Evolutionary conservation across 2,888 invertebrate species (phyloP).

Genomic region (Xestia rhomboidea): DNA sequence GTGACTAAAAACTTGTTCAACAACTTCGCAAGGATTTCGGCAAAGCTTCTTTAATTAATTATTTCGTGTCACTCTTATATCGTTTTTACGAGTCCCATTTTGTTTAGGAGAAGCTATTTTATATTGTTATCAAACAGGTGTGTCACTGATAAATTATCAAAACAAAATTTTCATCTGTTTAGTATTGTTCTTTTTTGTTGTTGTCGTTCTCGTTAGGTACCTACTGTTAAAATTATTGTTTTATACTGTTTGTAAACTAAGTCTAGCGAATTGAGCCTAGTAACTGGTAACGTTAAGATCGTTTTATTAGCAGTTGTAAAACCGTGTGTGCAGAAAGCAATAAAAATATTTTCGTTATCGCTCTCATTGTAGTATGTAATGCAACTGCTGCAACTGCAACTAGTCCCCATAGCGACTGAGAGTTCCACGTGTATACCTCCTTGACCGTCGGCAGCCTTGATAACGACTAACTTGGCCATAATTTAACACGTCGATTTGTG

Average conservation of each 20-base stretch:
- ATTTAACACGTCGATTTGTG: slow-evolving; percentile 35
- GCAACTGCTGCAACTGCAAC: slow-evolving; percentile 54
- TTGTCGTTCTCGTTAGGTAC: not conserved
- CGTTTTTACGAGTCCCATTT: not conserved
- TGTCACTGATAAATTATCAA: not conserved
- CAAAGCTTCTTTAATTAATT: slow-evolving; percentile 33
- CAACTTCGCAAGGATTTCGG: slow-evolving; percentile 53
- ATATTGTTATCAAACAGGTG: not conserved
- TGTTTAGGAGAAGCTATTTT: slow-evolving; percentile 15
- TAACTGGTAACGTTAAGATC: slow-evolving; percentile 33
- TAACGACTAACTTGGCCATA: slow-evolving; percentile 59
- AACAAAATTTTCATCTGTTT: not conserved
- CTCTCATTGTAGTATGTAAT: slow-evolving; percentile 65
- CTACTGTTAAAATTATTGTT: not conserved
- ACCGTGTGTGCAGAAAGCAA: slow-evolving; percentile 65
- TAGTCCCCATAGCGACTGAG: slow-evolving; percentile 74
- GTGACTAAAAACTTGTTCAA: slow-evolving; percentile 49
- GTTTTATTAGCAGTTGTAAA: slow-evolving; percentile 65
- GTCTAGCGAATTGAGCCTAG: slow-evolving; percentile 9
- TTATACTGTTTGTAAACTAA: not conserved
- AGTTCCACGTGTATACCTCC: slow-evolving; percentile 63
- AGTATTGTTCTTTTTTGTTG: not conserved
- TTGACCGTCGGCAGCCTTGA: slow-evolving; percentile 63
- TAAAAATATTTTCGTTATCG: slow-evolving; percentile 72
- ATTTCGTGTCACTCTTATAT: slow-evolving; percentile 24